Conservation (phyloP, 2,888 invertebrate species). For the Drosophila incognita region DNA sequence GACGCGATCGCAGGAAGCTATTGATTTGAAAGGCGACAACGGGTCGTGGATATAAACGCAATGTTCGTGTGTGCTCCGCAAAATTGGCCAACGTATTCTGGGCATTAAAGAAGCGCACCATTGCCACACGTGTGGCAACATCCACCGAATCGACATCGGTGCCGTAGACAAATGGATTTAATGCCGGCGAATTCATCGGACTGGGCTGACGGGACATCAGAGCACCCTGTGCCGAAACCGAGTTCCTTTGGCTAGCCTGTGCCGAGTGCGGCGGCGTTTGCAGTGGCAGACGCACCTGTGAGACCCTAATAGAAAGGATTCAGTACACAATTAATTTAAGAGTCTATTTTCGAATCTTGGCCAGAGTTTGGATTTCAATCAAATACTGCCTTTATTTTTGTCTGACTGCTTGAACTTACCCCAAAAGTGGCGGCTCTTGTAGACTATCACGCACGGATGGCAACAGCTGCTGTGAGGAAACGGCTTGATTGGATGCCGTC, state of each 20-base stretch:
- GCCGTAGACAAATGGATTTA: constrained; percentile 95
- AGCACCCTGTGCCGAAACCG: constrained; percentile 85
- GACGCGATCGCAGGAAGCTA: constrained; percentile 97
- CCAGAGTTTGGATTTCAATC: too few relatives aligned
- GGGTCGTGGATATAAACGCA: constrained; percentile 97
- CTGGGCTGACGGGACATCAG: constrained; percentile 85
- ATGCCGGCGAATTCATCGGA: constrained; percentile 86
- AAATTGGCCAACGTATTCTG: constrained; percentile 98
- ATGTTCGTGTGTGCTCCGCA: constrained; percentile 97
- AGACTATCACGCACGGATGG: constrained; percentile 89
- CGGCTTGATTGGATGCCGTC: constrained; percentile 87
- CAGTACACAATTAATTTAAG: background rate
- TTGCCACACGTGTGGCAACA: constrained; percentile 98
- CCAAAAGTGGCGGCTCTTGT: constrained; percentile 87
- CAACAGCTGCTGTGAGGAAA: constrained; percentile 87
- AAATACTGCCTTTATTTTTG: constrained; percentile 16
- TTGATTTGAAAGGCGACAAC: constrained; percentile 99
- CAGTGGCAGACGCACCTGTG: constrained; percentile 81
- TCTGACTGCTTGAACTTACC: constrained; percentile 83
- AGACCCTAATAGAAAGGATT: constrained; percentile 68
- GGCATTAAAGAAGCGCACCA: constrained; percentile 99
- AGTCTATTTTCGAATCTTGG: too few relatives aligned
- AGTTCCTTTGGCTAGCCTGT: constrained; percentile 83
- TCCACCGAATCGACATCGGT: constrained; percentile 99
- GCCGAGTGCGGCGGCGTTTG: constrained; percentile 83